Percentiles rank a stretch among this genome's conserved stretches.
These are phyloP conservation scores for Nesidiocoris tenuis DNA, from an alignment of 2,888 invertebrate species.

Conservation along the genomic window DNA sequence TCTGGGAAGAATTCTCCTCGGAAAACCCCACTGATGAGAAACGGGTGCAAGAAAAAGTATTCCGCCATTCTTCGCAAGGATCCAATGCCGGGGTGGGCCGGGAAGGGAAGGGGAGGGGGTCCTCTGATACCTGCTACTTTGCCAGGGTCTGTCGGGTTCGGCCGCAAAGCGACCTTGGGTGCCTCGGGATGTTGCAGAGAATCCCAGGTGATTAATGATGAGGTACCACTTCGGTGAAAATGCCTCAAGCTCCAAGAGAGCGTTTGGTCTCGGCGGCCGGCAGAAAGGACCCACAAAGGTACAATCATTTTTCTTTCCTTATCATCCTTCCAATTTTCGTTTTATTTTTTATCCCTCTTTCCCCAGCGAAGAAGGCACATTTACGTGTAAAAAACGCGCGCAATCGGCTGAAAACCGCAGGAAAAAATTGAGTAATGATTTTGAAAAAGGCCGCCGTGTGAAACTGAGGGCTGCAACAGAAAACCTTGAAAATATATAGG, in stretches of 20 bases:
- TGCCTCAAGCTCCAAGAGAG: conserved; percentile 39
- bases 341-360: conserved; percentile 2
- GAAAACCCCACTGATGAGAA: neutral
- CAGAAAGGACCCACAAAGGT: conserved; percentile 33
- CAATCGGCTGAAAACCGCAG: no score
- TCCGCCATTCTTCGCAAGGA: neutral
- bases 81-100: neutral
- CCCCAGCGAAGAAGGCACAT: no score
- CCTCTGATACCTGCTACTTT: neutral
- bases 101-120: no score
- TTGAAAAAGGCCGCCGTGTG: no score
- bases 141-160: neutral
- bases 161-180: neutral
- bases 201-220: conserved; percentile 40
- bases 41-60: neutral
- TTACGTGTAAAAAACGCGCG: no score
- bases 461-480: no score
- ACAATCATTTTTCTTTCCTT: conserved; percentile 37
- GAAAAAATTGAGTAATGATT: no score
- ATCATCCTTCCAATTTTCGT: conserved; percentile 19
- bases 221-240: conserved; percentile 42
- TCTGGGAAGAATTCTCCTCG: neutral
- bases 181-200: neutral
- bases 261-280: conserved; percentile 25
- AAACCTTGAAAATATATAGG: no score